Evolutionary conservation across 2,888 invertebrate genomes (phyloP).

Genomic region (Antheraea yamamai): DNA sequence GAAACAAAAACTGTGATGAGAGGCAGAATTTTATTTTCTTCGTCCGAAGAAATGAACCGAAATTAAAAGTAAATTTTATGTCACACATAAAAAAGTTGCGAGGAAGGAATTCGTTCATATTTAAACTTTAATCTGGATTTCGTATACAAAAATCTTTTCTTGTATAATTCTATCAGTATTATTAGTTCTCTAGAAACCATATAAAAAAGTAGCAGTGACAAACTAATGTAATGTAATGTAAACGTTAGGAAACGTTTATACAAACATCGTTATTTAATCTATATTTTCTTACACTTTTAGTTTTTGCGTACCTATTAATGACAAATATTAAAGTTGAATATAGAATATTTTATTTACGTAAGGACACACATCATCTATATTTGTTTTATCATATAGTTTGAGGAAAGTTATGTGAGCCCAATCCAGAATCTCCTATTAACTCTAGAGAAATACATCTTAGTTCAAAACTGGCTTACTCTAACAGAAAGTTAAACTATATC

Average conservation of each 20-base stretch:
- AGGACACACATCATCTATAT: too few species aligned
- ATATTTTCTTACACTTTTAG: not conserved
- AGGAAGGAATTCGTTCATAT: not conserved
- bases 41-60: not conserved
- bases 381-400: too few species aligned
- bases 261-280: not conserved
- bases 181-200: not conserved
- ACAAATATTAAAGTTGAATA: not conserved
- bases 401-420: too few species aligned
- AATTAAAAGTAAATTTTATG: constrained; percentile 4
- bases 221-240: not conserved
- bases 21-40: constrained; percentile 1
- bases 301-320: not conserved
- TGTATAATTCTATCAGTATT: not conserved
- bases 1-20: constrained; percentile 24
- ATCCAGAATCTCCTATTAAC: too few species aligned
- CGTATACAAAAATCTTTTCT: not conserved
- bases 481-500: not conserved
- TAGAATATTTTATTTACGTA: not conserved
- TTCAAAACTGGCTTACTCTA: not conserved
- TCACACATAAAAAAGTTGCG: not conserved
- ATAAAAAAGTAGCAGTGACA: not conserved
- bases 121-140: not conserved
- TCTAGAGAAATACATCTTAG: not conserved
- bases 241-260: not conserved